Evolutionary conservation across 1,140 invertebrate genomes (phyloP).

Genomic region (Wiebesia pumilae): DNA sequence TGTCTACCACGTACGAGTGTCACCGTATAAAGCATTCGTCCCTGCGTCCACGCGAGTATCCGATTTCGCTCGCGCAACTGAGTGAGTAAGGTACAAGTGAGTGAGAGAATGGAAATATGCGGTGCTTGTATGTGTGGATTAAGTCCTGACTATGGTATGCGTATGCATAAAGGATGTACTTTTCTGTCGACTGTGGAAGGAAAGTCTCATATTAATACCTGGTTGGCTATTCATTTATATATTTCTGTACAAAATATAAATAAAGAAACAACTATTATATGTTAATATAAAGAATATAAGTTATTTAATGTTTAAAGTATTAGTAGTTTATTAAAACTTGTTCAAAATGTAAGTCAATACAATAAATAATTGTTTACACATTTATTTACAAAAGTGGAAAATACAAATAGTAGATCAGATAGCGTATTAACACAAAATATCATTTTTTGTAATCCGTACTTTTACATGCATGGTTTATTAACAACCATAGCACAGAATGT

Average conservation of each 20-base stretch:
- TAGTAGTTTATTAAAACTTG: too few species aligned
- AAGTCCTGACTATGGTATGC: slow-evolving; percentile 32
- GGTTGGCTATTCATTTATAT: neutral
- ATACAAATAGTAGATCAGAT: too few species aligned
- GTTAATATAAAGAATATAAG: neutral
- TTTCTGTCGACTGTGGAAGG: neutral
- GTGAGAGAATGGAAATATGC: neutral
- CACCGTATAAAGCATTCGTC: slow-evolving; percentile 72
- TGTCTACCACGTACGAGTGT: slow-evolving; percentile 66
- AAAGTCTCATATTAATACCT: neutral
- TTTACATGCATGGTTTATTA: too few species aligned
- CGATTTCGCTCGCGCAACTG: too few species aligned
- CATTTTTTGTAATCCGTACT: too few species aligned
- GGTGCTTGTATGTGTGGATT: slow-evolving; percentile 34
- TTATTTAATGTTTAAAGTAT: neutral
- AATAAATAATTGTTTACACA: too few species aligned
- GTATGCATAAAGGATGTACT: neutral
- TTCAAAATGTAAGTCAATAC: too few species aligned
- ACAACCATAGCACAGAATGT: too few species aligned
- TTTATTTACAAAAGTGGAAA: too few species aligned
- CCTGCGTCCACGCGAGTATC: slow-evolving; percentile 61
- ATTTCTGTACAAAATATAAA: neutral
- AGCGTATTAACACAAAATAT: too few species aligned
- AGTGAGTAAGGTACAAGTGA: too few species aligned
- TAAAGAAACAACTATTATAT: neutral